These are phyloP conservation scores for Panagrolaimus sp. DNA, from an alignment of 1,140 invertebrate genomes.

Conservation along the genomic window DNA sequence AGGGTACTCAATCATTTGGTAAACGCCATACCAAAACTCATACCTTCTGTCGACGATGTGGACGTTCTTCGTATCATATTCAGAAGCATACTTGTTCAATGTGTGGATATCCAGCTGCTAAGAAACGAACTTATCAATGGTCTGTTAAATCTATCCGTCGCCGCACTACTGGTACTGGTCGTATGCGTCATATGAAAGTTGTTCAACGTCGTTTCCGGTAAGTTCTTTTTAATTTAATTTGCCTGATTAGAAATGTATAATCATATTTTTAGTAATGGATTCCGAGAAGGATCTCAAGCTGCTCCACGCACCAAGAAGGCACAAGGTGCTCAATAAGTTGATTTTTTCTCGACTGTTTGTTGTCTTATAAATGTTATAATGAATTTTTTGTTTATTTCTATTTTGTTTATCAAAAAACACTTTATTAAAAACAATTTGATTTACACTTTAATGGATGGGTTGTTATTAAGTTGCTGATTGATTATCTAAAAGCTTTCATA, in stretches of 20 bases:
- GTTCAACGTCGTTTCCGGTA: slow-evolving; percentile 30
- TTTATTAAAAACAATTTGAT: too few species aligned
- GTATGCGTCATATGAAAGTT: slow-evolving; percentile 85
- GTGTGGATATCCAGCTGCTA: slow-evolving; percentile 88
- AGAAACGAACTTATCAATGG: slow-evolving; percentile 94
- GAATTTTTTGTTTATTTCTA: slow-evolving; percentile 14
- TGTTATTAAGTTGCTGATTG: too few species aligned
- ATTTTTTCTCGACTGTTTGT: slow-evolving; percentile 3
- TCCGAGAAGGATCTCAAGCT: slow-evolving; percentile 63
- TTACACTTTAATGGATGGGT: too few species aligned
- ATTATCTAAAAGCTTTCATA: too few species aligned
- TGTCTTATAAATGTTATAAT: slow-evolving; percentile 17
- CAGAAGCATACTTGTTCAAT: slow-evolving; percentile 94
- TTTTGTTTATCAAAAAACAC: background rate
- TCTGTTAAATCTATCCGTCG: slow-evolving; percentile 93
- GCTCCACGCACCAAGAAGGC: slow-evolving; percentile 44
- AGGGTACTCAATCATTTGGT: slow-evolving; percentile 99
- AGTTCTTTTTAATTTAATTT: slow-evolving; percentile 31
- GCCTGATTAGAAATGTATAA: slow-evolving; percentile 15
- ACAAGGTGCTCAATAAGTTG: background rate
- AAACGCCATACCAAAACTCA: slow-evolving; percentile 99
- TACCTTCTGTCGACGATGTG: slow-evolving; percentile 92
- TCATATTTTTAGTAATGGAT: slow-evolving; percentile 63
- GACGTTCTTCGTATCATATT: slow-evolving; percentile 91
- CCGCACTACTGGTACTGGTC: slow-evolving; percentile 96